Evolutionary conservation across 2,888 invertebrate genomes (phyloP).

Genomic region (Abrostola tripartita): DNA sequence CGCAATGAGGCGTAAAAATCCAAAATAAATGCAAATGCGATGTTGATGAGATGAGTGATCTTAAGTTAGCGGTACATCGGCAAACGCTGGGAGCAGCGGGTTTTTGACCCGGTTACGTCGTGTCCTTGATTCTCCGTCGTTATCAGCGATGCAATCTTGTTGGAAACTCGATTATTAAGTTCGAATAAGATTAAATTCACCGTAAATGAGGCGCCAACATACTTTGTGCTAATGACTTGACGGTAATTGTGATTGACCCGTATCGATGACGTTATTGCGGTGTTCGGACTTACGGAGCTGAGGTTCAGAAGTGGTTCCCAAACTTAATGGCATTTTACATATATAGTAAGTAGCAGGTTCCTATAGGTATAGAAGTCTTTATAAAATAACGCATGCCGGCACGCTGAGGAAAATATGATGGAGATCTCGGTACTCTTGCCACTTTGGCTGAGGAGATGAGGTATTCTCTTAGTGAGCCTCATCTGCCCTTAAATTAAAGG

Average conservation of each 20-base stretch:
- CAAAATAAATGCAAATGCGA: constrained; percentile 60
- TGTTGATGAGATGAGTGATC: constrained; percentile 66
- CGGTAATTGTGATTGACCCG: neutral
- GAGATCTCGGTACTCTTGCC: too few relatives aligned
- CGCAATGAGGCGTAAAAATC: constrained; percentile 19
- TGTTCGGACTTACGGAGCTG: constrained; percentile 5
- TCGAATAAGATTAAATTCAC: constrained; percentile 17
- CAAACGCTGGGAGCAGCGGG: constrained; percentile 51
- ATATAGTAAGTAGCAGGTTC: neutral
- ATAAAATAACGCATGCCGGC: too few relatives aligned
- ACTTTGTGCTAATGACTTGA: constrained; percentile 7
- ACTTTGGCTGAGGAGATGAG: too few relatives aligned
- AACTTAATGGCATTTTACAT: neutral
- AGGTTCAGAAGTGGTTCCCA: neutral
- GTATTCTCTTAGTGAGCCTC: too few relatives aligned
- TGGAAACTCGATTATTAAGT: constrained; percentile 38
- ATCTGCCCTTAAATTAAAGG: too few relatives aligned
- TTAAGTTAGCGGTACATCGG: constrained; percentile 73
- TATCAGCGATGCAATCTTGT: constrained; percentile 48
- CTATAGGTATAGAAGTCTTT: too few relatives aligned
- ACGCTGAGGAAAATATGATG: too few relatives aligned
- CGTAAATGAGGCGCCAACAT: constrained; percentile 17
- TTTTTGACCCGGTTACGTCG: constrained; percentile 66
- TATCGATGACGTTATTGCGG: constrained; percentile 2
- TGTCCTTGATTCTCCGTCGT: constrained; percentile 69